Percentiles rank a stretch among this genome's conserved stretches.
Conservation (phyloP, 2,113 vertebrate genomes). For the Centropristis striata region DNA sequence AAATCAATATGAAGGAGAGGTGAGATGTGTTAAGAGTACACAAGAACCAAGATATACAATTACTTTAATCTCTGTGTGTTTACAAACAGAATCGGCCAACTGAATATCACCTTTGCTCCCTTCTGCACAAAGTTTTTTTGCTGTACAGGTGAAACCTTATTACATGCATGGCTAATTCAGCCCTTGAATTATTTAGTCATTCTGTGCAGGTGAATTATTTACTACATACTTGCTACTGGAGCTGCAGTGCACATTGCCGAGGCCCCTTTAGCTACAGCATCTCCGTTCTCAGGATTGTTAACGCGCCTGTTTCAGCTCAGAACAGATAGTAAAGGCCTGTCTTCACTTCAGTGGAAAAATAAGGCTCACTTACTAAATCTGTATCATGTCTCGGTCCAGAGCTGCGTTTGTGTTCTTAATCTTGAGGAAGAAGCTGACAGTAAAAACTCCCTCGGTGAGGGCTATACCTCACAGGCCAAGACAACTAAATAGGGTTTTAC, state of each 20-base stretch:
- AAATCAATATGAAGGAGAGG: slow-evolving; percentile 63
- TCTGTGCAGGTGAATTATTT: slow-evolving; percentile 80
- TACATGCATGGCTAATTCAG: slow-evolving; percentile 60
- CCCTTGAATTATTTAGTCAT: slow-evolving; percentile 77
- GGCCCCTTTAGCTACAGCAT: background rate
- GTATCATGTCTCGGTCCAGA: slow-evolving; percentile 48
- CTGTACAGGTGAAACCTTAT: slow-evolving; percentile 35
- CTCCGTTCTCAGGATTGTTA: slow-evolving; percentile 49
- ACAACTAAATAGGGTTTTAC: slow-evolving; percentile 40
- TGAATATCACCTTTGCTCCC: background rate
- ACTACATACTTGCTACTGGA: slow-evolving; percentile 44
- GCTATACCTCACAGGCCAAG: slow-evolving; percentile 41
- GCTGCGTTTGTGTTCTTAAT: slow-evolving; percentile 67
- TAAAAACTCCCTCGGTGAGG: slow-evolving; percentile 46
- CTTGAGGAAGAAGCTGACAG: slow-evolving; percentile 68
- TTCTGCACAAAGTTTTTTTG: slow-evolving; percentile 11
- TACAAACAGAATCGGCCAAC: slow-evolving; percentile 18
- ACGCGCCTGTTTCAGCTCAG: slow-evolving; percentile 31
- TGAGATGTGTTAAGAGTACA: slow-evolving; percentile 11
- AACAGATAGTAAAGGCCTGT: slow-evolving; percentile 25
- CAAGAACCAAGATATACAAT: slow-evolving; percentile 39
- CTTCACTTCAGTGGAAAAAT: slow-evolving; percentile 58
- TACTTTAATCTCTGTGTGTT: slow-evolving; percentile 27
- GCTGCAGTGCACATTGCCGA: slow-evolving; percentile 24
- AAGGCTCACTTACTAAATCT: slow-evolving; percentile 59